These are phyloP conservation scores for Cerastoderma edule DNA, from an alignment of 2,888 invertebrate species.

Conservation along the genomic window DNA sequence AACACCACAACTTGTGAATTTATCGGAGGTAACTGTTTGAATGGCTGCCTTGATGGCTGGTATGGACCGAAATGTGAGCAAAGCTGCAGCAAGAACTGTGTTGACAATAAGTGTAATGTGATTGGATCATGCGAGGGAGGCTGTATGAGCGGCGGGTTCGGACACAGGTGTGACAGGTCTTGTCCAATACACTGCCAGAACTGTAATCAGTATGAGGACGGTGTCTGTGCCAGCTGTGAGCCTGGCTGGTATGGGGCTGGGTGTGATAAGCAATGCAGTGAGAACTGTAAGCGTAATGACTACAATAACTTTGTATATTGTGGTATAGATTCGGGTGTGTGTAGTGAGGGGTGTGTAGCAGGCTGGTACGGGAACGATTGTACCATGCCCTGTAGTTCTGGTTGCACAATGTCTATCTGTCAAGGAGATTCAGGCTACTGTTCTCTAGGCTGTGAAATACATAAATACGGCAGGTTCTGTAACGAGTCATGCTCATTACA, in stretches of 20 bases:
- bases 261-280: conserved; percentile 54
- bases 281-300: conserved; percentile 11
- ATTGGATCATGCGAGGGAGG: conserved; percentile 53
- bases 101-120: conserved; percentile 31
- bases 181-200: conserved; percentile 50
- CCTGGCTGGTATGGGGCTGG: conserved; percentile 54
- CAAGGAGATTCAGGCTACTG: conserved; percentile 56
- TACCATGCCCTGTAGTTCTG: conserved; percentile 50
- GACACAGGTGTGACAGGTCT: conserved; percentile 45
- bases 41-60: conserved; percentile 56
- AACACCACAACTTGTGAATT: conserved; percentile 41
- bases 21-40: conserved; percentile 46
- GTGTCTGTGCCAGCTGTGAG: conserved; percentile 54
- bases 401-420: conserved; percentile 56
- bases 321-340: conserved; percentile 35
- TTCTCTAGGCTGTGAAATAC: conserved; percentile 46
- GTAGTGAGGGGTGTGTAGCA: conserved; percentile 27
- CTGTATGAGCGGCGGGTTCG: conserved; percentile 60
- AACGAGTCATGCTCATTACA: conserved; percentile 53
- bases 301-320: conserved; percentile 40
- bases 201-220: conserved; percentile 36
- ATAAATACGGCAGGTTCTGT: conserved; percentile 60
- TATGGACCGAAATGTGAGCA: conserved; percentile 56
- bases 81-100: conserved; percentile 57
- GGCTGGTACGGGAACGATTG: conserved; percentile 52